Evolutionary conservation across 2,797 vertebrate genomes (phyloP).

Genomic region (Podarcis lilfordi): DNA sequence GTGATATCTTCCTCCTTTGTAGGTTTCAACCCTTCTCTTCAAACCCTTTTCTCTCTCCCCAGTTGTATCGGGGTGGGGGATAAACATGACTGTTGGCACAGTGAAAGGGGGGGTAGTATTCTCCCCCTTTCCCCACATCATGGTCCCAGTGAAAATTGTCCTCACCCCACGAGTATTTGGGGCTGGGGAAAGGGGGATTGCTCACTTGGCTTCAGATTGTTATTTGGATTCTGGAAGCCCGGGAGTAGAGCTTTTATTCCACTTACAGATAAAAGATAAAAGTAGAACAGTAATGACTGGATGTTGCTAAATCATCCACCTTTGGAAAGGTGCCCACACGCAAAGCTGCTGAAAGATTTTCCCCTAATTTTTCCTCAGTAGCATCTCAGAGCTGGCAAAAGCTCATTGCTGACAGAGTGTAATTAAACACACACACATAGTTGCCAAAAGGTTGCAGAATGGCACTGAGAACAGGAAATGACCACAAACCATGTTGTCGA

Average conservation of each 20-base stretch:
- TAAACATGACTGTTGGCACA: no score
- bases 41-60: no score
- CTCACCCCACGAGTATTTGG: no score
- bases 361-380: not conserved
- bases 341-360: not conserved
- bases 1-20: not conserved
- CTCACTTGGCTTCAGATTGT: not conserved
- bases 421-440: not conserved
- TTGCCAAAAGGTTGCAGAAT: no score
- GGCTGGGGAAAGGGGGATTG: not conserved
- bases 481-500: no score
- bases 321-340: not conserved
- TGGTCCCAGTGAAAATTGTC: no score
- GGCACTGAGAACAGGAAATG: no score
- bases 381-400: no score
- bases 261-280: not conserved
- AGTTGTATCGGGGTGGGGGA: no score
- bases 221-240: not conserved
- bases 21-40: not conserved
- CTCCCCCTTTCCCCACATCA: no score
- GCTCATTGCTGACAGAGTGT: not conserved
- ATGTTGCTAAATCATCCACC: no score
- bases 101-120: no score
- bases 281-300: not conserved
- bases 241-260: not conserved